Conservation (phyloP, 2,797 vertebrate genomes). For the Lemur catta region DNA sequence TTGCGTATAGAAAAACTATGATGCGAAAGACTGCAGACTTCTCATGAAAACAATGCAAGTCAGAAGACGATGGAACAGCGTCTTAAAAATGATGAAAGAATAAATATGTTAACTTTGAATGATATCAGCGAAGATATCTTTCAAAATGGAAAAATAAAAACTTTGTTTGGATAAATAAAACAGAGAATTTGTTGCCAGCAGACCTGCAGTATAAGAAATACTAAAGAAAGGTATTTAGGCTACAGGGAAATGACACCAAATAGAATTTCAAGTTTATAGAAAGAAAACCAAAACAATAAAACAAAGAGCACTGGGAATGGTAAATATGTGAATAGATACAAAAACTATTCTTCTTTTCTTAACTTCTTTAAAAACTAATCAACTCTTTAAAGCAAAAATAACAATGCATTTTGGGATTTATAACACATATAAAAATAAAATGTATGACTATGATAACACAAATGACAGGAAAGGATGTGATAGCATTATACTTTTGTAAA, state of each 20-base stretch:
- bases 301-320: neutral
- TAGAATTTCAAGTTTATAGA: neutral
- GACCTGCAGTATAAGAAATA: neutral
- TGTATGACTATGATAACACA: neutral
- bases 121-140: neutral
- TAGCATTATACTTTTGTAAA: neutral
- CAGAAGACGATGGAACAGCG: constrained; percentile 14
- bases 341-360: neutral
- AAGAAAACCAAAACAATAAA: neutral
- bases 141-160: constrained; percentile 12
- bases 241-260: neutral
- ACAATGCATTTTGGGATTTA: neutral
- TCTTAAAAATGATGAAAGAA: neutral
- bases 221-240: neutral
- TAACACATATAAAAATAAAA: neutral
- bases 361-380: constrained; percentile 3
- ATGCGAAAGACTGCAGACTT: neutral
- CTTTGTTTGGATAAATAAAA: neutral
- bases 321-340: neutral
- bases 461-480: neutral
- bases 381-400: constrained; percentile 28
- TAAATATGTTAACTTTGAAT: neutral
- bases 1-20: neutral
- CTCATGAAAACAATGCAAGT: neutral
- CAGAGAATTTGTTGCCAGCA: neutral